Evolutionary conservation across 37 sponge, comb jelly and placozoan genomes (phyloP).

Genomic region (Chondrosia reniformis): DNA sequence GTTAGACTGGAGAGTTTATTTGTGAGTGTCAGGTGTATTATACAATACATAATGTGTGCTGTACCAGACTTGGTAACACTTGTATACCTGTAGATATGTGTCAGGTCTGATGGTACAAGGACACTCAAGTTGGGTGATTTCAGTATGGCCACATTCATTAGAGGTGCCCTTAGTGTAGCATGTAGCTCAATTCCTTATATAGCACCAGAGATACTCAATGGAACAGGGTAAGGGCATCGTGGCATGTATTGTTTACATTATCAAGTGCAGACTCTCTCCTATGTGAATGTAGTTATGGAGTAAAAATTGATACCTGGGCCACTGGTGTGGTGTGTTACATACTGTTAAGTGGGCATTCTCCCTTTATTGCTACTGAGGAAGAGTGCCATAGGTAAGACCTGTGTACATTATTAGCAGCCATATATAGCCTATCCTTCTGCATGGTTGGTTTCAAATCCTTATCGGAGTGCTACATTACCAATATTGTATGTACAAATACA

Average conservation of each 20-base stretch:
- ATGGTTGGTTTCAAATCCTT: too few relatives aligned
- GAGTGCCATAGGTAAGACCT: too few relatives aligned
- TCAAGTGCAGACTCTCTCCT: not conserved
- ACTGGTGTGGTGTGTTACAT: conserved; percentile 79
- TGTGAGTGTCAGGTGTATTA: conserved; percentile 60
- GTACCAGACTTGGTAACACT: too few relatives aligned
- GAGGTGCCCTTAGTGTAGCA: conserved; percentile 61
- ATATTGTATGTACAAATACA: too few relatives aligned
- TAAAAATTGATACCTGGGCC: conserved; percentile 84
- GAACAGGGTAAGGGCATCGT: conserved; percentile 62
- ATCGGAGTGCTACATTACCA: too few relatives aligned
- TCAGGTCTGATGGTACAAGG: conserved; percentile 33
- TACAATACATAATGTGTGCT: too few relatives aligned
- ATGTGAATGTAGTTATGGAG: conserved; percentile 54
- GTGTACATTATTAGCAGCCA: too few relatives aligned
- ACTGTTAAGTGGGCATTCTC: conserved; percentile 71
- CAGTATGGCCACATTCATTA: conserved; percentile 51
- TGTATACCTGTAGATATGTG: too few relatives aligned
- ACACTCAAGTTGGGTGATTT: conserved; percentile 75
- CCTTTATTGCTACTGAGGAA: conserved; percentile 31
- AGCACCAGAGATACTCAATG: conserved; percentile 79
- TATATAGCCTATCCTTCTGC: too few relatives aligned
- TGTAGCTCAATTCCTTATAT: conserved; percentile 70
- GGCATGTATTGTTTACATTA: not conserved
- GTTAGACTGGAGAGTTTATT: conserved; percentile 74